Evolutionary conservation across 2,113 vertebrate species (phyloP).

Genomic region (Vulpes lagopus): DNA sequence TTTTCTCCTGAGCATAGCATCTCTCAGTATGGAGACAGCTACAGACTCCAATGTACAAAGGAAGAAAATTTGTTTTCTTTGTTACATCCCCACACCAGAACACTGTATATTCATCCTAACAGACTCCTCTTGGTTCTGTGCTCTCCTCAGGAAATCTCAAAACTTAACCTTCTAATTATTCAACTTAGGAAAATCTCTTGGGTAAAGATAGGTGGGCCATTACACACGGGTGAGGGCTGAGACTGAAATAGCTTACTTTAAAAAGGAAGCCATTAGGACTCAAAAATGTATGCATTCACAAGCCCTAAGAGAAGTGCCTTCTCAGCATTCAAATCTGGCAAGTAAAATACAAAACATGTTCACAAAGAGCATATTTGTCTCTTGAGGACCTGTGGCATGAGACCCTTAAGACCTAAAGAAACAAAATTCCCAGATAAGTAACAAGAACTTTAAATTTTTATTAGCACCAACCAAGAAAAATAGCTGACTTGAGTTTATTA

Average conservation of each 20-base stretch:
- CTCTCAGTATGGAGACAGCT: background rate
- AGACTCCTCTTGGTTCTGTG: background rate
- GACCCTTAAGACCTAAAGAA: background rate
- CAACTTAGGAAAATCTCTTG: slow-evolving; percentile 8
- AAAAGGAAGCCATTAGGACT: background rate
- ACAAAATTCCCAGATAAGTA: slow-evolving; percentile 28
- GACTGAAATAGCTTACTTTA: background rate
- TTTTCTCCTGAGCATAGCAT: background rate
- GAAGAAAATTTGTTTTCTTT: background rate
- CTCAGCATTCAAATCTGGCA: background rate
- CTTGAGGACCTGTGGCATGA: background rate
- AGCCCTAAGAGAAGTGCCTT: no score
- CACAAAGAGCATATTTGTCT: background rate
- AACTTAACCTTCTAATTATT: slow-evolving; percentile 18
- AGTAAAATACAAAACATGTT: background rate
- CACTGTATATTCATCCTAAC: background rate
- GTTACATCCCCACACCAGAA: background rate
- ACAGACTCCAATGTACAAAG: background rate
- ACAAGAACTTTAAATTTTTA: background rate
- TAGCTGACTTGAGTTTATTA: background rate
- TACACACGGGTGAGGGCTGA: background rate
- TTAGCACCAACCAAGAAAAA: slow-evolving; percentile 20
- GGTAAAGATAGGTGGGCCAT: background rate
- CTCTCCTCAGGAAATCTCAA: slow-evolving; percentile 46
- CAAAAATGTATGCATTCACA: background rate